phyloP scores from a whole-genome alignment of 2,113 vertebrate species.

The Motacilla tschutschensis region DNA sequence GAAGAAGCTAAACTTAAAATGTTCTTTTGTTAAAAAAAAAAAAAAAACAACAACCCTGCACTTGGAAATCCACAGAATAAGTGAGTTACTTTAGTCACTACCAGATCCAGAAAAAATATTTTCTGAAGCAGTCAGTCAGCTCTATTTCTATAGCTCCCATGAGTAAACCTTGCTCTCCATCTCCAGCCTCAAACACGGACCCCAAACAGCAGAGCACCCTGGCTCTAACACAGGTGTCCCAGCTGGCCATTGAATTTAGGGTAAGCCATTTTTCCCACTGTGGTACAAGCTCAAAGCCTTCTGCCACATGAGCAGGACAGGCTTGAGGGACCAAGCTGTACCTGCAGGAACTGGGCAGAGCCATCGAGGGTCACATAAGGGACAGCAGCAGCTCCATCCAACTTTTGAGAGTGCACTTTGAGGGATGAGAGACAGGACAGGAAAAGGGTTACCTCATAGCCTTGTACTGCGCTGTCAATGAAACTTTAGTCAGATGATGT shows the following conservation, averaged over 20 bases:
- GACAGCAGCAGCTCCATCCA: neutral
- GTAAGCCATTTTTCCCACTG: neutral
- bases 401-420: neutral
- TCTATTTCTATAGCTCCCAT: neutral
- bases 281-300: neutral
- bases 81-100: neutral
- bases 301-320: neutral
- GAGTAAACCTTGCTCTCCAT: neutral
- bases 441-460: neutral
- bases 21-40: neutral
- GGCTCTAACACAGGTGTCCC: neutral
- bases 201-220: neutral
- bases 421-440: neutral
- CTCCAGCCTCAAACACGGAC: neutral
- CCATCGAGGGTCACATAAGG: neutral
- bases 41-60: no score
- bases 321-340: neutral
- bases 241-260: fast-evolving
- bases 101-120: neutral
- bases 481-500: neutral
- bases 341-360: neutral
- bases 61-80: neutral
- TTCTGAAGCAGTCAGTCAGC: neutral
- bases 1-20: neutral
- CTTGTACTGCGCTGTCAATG: neutral